phyloP scores from a whole-genome alignment of 1,140 invertebrate species.

The Ceratoteleas bidentatus region DNA sequence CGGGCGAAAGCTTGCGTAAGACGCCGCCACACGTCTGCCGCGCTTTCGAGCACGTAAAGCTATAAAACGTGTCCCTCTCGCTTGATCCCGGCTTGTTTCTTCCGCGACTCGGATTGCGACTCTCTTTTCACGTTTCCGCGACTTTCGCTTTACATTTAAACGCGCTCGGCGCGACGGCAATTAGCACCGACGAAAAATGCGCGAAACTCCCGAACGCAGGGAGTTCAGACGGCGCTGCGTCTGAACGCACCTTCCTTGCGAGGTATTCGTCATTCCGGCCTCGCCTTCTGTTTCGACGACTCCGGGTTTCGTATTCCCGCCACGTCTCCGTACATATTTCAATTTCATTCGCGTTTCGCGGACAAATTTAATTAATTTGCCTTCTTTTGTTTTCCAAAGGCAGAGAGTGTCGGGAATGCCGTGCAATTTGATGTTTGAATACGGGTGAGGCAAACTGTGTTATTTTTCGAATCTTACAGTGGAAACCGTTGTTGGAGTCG shows the following conservation, averaged over 20 bases:
- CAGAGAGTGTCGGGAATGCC: background rate
- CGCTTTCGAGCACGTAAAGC: constrained; percentile 70
- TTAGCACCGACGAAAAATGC: constrained; percentile 50
- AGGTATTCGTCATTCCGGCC: constrained; percentile 37
- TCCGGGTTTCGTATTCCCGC: constrained; percentile 28
- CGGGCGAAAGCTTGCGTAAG: constrained; percentile 23
- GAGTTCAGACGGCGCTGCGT: too few species aligned
- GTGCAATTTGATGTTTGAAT: constrained; percentile 18
- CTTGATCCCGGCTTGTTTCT: constrained; percentile 18
- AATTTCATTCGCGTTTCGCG: constrained; percentile 42
- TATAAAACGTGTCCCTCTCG: constrained; percentile 68
- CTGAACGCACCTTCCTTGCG: constrained; percentile 3
- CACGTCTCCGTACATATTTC: constrained; percentile 37
- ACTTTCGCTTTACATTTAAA: constrained; percentile 35
- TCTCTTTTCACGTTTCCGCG: constrained; percentile 63
- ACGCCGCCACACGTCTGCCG: constrained; percentile 55
- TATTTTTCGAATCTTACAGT: background rate
- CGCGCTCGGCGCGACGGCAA: constrained; percentile 53
- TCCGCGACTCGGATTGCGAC: constrained; percentile 51
- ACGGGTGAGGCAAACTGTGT: background rate
- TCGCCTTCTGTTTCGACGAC: constrained; percentile 13
- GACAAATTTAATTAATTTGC: constrained; percentile 39
- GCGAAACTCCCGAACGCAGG: background rate
- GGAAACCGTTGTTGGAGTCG: background rate
- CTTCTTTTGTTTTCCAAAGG: constrained; percentile 16